Evolutionary conservation across 1,140 invertebrate genomes (phyloP).

Genomic region (Heliconius nattereri): DNA sequence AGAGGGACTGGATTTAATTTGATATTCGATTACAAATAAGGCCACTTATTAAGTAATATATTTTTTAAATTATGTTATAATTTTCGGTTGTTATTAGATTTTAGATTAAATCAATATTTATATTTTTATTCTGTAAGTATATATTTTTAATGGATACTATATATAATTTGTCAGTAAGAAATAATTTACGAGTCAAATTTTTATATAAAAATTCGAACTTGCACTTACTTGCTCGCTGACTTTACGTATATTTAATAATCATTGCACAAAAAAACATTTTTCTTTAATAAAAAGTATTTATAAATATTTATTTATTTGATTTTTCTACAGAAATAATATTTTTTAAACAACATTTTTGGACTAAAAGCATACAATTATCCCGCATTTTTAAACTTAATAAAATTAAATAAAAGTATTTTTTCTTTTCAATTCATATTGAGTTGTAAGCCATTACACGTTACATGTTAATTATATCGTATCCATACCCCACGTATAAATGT

Average conservation of each 20-base stretch:
- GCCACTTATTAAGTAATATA: too few species aligned
- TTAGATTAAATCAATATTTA: too few species aligned
- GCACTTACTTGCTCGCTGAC: background rate
- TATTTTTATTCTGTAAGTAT: too few species aligned
- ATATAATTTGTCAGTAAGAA: too few species aligned
- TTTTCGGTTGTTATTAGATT: too few species aligned
- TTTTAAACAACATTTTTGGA: background rate
- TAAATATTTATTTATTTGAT: background rate
- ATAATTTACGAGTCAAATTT: too few species aligned
- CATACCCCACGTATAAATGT: conserved; percentile 11
- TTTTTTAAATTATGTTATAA: too few species aligned
- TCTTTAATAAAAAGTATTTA: background rate
- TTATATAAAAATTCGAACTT: background rate
- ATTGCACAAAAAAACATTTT: background rate
- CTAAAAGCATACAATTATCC: too few species aligned
- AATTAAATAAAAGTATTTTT: background rate
- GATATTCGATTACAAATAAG: background rate
- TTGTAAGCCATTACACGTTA: conserved; percentile 9
- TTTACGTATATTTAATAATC: background rate
- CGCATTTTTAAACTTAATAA: background rate
- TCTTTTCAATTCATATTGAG: background rate
- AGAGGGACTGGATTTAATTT: background rate
- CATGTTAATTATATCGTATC: conserved; percentile 11
- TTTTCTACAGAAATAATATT: background rate
- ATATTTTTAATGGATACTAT: too few species aligned